These are phyloP conservation scores for Uromys caudimaculatus DNA, from an alignment of 2,797 vertebrate genomes.

Conservation along the genomic window DNA sequence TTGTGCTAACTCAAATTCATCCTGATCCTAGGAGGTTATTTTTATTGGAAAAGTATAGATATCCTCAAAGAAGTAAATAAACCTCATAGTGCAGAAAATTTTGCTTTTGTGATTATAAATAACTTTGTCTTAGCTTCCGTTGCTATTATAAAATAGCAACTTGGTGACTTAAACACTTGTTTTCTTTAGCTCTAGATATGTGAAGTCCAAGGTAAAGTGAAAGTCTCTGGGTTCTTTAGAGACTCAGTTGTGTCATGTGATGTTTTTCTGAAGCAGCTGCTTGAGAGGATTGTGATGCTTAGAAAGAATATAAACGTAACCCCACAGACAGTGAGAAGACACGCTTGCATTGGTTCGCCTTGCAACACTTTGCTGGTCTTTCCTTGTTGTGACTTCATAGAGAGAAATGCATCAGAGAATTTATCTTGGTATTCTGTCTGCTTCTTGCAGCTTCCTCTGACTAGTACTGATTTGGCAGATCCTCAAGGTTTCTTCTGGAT, in stretches of 20 bases:
- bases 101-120: neutral
- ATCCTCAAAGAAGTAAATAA: constrained; percentile 26
- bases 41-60: constrained; percentile 1
- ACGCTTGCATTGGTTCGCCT: neutral
- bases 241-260: neutral
- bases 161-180: neutral
- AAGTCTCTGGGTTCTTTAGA: neutral
- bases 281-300: neutral
- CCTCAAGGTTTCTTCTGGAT: neutral
- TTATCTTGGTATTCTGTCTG: neutral
- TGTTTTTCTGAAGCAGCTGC: neutral
- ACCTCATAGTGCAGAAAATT: neutral
- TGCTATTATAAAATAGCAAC: neutral
- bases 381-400: neutral
- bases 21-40: neutral
- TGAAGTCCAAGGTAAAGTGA: neutral
- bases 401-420: neutral
- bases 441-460: neutral
- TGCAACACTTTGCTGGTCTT: neutral
- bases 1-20: neutral
- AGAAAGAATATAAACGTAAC: neutral
- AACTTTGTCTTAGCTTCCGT: neutral
- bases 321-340: neutral
- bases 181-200: neutral
- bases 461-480: neutral